Conservation (phyloP, 2,888 invertebrate species). For the Pachliopta kotzebuea region DNA sequence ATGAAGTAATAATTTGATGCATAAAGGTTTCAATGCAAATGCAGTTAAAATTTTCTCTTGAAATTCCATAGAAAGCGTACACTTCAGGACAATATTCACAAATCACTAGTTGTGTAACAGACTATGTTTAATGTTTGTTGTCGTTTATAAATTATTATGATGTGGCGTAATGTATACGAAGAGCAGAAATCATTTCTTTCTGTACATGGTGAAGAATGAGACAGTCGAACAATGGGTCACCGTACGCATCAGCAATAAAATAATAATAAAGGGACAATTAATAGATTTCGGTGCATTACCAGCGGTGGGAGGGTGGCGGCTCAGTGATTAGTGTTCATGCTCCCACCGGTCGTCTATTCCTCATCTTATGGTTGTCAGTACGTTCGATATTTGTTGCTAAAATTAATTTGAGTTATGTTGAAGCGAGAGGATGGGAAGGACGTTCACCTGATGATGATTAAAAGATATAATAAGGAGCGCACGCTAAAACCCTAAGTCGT, state of each 20-base stretch:
- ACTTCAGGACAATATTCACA: too few relatives aligned
- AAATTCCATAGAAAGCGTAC: too few relatives aligned
- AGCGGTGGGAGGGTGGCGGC: constrained; percentile 26
- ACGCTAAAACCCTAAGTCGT: too few relatives aligned
- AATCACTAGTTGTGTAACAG: too few relatives aligned
- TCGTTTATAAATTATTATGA: not conserved
- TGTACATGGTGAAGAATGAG: constrained; percentile 16
- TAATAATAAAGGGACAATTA: constrained; percentile 79
- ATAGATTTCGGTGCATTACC: constrained; percentile 76
- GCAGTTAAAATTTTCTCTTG: too few relatives aligned
- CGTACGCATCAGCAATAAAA: constrained; percentile 59
- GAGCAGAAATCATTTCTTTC: not conserved
- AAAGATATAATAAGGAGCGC: too few relatives aligned
- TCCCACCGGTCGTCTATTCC: constrained; percentile 42
- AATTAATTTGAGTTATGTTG: too few relatives aligned
- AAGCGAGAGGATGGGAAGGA: too few relatives aligned
- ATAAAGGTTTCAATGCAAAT: too few relatives aligned
- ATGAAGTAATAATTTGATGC: too few relatives aligned
- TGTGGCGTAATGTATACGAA: not conserved
- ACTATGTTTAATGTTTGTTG: too few relatives aligned
- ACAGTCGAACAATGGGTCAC: constrained; percentile 40
- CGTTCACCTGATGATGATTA: too few relatives aligned
- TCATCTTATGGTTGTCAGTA: constrained; percentile 9
- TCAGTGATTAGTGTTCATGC: constrained; percentile 18
- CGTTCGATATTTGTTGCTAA: not conserved